Evolutionary conservation across 2,888 invertebrate genomes (phyloP).

Genomic region (Cerceris rybyensis): DNA sequence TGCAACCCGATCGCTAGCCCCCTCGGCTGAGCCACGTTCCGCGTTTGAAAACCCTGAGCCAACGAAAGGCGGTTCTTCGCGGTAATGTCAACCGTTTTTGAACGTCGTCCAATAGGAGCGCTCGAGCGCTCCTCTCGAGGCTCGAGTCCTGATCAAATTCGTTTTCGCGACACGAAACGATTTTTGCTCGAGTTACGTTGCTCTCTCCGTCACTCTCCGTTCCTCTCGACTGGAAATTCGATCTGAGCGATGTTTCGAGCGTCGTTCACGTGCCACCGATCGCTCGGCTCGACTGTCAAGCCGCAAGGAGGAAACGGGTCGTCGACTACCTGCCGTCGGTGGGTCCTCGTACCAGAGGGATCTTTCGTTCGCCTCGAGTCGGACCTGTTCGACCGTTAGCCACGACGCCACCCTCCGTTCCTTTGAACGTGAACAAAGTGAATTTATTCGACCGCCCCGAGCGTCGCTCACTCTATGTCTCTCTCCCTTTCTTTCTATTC

Average conservation of each 20-base stretch:
- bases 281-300: slow-evolving; percentile 20
- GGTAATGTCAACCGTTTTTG: slow-evolving; percentile 55
- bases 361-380: slow-evolving; percentile 24
- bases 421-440: not conserved
- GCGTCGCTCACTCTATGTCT: not conserved
- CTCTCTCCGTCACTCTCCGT: not conserved
- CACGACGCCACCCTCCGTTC: slow-evolving; percentile 31
- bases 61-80: slow-evolving; percentile 3
- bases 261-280: slow-evolving; percentile 27
- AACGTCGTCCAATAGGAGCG: slow-evolving; percentile 53
- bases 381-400: slow-evolving; percentile 31
- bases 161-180: no score
- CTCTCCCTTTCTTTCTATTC: no score
- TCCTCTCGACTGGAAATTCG: not conserved
- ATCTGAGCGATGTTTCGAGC: not conserved
- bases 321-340: slow-evolving; percentile 59
- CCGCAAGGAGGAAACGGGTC: slow-evolving; percentile 23
- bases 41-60: slow-evolving; percentile 5
- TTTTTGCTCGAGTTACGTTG: not conserved
- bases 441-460: slow-evolving; percentile 20
- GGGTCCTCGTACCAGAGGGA: slow-evolving; percentile 11
- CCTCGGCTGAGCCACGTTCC: not conserved
- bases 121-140: slow-evolving; percentile 14
- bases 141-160: no score
- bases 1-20: no score